These are phyloP conservation scores for Philhelius pedissequus DNA, from an alignment of 2,888 invertebrate species.

Conservation along the genomic window DNA sequence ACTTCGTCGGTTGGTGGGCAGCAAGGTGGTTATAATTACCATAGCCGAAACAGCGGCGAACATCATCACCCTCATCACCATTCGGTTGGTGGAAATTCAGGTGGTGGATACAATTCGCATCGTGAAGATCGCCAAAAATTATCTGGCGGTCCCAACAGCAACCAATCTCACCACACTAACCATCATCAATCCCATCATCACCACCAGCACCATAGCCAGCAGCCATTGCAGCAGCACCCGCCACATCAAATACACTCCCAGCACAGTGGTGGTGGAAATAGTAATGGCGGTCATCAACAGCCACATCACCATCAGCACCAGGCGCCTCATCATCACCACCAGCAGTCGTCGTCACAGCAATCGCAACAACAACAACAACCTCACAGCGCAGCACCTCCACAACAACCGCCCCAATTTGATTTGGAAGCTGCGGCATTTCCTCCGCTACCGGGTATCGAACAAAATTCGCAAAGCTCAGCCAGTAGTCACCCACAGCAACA, in stretches of 20 bases:
- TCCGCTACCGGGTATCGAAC: conserved; percentile 85
- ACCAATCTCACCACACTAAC: conserved; percentile 63
- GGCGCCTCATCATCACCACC: conserved; percentile 65
- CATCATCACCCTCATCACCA: conserved; percentile 70
- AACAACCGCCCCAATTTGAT: conserved; percentile 85
- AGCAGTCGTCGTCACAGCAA: conserved; percentile 68
- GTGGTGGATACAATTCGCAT: conserved; percentile 72
- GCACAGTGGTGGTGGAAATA: conserved; percentile 64
- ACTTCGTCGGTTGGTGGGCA: conserved; percentile 66
- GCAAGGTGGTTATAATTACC: conserved; percentile 68
- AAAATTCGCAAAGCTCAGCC: conserved; percentile 71
- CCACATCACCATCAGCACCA: conserved; percentile 68
- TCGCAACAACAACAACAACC: conserved; percentile 74
- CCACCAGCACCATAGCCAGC: conserved; percentile 67
- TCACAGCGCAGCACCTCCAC: conserved; percentile 75
- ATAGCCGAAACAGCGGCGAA: conserved; percentile 41
- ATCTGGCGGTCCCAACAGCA: conserved; percentile 42
- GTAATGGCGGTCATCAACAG: conserved; percentile 60
- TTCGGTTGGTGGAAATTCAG: conserved; percentile 67
- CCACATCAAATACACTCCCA: conserved; percentile 66
- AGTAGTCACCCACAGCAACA: conserved; percentile 55
- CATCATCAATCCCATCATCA: conserved; percentile 72
- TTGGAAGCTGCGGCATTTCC: conserved; percentile 89
- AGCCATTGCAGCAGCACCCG: conserved; percentile 67
- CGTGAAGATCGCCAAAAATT: conserved; percentile 66